Evolutionary conservation across 2,113 vertebrate genomes (phyloP).

Genomic region (Macrotis lagotis): DNA sequence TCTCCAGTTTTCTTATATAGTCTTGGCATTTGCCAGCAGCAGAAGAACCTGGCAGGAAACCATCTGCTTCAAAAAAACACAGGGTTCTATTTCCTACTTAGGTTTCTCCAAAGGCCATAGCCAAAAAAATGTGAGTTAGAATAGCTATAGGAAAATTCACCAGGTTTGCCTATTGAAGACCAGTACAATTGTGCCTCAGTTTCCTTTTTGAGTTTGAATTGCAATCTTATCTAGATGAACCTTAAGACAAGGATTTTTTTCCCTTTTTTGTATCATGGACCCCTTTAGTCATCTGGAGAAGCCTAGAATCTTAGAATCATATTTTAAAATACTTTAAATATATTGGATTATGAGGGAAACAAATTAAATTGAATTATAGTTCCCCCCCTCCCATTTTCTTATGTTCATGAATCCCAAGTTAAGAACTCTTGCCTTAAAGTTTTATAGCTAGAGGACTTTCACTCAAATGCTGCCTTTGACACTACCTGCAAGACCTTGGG

Average conservation of each 20-base stretch:
- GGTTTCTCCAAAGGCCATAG: background rate
- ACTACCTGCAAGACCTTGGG: background rate
- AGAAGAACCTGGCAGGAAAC: background rate
- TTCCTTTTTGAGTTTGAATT: background rate
- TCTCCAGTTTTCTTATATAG: background rate
- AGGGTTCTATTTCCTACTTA: background rate
- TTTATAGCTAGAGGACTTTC: background rate
- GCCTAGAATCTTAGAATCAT: background rate
- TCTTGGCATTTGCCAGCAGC: background rate
- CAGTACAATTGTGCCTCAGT: background rate
- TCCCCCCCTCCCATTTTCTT: background rate
- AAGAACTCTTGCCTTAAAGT: background rate
- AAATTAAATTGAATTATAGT: background rate
- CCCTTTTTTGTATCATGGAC: background rate
- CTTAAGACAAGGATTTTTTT: background rate
- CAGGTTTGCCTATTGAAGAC: background rate
- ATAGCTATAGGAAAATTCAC: background rate
- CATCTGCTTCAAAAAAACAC: background rate
- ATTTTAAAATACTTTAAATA: background rate
- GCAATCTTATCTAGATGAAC: background rate
- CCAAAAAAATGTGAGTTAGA: background rate
- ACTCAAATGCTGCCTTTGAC: background rate
- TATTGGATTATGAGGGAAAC: background rate
- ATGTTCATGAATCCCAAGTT: background rate
- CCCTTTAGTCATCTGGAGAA: background rate